A percentile compares a stretch with the other conserved stretches of the same genome.
Conservation (phyloP, 2,113 vertebrate genomes). For the Picathartes gymnocephalus region DNA sequence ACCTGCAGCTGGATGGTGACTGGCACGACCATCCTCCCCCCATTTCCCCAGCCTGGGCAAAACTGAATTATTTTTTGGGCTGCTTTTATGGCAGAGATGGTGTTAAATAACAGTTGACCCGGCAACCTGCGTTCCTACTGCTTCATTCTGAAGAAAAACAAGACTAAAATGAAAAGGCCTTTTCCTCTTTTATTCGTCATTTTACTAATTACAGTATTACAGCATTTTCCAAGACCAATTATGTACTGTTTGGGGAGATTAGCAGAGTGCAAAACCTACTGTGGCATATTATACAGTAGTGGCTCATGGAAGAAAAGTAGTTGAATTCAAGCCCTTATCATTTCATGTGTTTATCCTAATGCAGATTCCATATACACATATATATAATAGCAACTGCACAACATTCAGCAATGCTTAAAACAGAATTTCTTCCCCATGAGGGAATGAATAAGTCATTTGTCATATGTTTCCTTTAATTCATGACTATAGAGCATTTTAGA, state of each 20-base stretch:
- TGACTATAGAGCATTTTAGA: conserved; percentile 45
- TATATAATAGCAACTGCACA: not conserved
- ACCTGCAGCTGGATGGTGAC: not conserved
- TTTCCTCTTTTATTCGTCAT: conserved; percentile 53
- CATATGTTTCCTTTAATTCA: conserved; percentile 44
- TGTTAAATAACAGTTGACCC: not conserved
- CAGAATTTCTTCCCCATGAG: conserved; percentile 22
- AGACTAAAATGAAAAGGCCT: not conserved
- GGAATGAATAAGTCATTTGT: conserved; percentile 14
- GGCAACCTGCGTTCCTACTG: not conserved
- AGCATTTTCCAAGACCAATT: conserved; percentile 67
- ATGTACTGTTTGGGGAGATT: conserved; percentile 51
- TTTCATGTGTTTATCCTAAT: not conserved
- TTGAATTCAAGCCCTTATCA: not conserved
- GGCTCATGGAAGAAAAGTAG: conserved; percentile 24
- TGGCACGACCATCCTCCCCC: fast-evolving
- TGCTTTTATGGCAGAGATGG: not conserved
- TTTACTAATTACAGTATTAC: conserved; percentile 70
- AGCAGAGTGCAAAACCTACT: conserved; percentile 48
- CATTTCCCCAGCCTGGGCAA: not conserved
- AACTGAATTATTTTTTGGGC: not conserved
- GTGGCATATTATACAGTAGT: conserved; percentile 21
- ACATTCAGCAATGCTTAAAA: conserved; percentile 47
- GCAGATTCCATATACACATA: not conserved
- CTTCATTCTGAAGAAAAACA: conserved; percentile 26